phyloP scores from a whole-genome alignment of 2,888 invertebrate genomes.

The Sceliomorpha sp. region DNA sequence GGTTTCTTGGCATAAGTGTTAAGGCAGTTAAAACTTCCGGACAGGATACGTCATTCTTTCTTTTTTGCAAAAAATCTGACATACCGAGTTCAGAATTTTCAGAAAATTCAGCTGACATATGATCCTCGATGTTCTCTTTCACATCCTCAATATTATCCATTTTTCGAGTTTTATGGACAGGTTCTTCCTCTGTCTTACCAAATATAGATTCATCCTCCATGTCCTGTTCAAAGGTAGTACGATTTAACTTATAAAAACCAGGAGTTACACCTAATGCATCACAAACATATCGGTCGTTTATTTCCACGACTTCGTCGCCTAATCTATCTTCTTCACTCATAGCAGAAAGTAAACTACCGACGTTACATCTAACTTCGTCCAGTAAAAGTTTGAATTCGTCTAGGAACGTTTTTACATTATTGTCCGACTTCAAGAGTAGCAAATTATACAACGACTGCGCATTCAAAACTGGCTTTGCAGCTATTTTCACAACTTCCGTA shows the following conservation, averaged over 20 bases:
- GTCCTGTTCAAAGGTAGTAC: constrained; percentile 61
- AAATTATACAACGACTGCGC: constrained; percentile 73
- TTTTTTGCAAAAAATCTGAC: constrained; percentile 69
- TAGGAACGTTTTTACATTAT: constrained; percentile 70
- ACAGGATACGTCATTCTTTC: constrained; percentile 67
- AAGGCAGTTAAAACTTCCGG: constrained; percentile 76
- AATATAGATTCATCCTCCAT: constrained; percentile 26
- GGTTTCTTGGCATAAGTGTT: constrained; percentile 72
- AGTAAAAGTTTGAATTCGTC: constrained; percentile 71
- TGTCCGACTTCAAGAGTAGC: constrained; percentile 72
- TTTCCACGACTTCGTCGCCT: constrained; percentile 61
- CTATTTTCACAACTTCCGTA: constrained; percentile 72
- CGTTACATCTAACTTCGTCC: constrained; percentile 67
- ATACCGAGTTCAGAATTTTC: constrained; percentile 71
- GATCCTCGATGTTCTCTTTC: constrained; percentile 70
- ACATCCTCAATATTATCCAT: constrained; percentile 62
- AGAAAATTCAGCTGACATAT: constrained; percentile 67
- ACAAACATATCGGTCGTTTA: constrained; percentile 69
- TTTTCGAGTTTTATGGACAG: constrained; percentile 68
- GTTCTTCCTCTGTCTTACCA: constrained; percentile 58
- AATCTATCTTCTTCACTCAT: constrained; percentile 54
- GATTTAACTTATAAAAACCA: constrained; percentile 70
- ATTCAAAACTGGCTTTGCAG: constrained; percentile 73
- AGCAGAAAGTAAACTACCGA: constrained; percentile 63
- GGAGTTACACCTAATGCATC: constrained; percentile 69